Conservation (phyloP, 2,113 vertebrate genomes). For the Pipa parva region DNA sequence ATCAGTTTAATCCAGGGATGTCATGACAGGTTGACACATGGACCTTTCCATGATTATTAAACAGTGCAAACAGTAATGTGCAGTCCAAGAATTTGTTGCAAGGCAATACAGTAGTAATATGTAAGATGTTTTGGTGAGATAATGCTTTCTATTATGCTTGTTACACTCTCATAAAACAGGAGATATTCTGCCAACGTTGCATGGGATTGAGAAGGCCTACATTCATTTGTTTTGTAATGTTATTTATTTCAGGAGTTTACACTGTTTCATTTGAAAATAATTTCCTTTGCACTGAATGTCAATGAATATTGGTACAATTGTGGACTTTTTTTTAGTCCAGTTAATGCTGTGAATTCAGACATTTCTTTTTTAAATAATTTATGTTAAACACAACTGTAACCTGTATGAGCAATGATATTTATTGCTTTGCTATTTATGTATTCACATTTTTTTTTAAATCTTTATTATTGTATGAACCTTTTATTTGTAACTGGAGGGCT, state of each 20-base stretch:
- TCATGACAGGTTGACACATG: no score
- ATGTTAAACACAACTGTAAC: slow-evolving; percentile 51
- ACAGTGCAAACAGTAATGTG: no score
- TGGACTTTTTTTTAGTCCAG: slow-evolving; percentile 53
- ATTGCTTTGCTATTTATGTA: slow-evolving; percentile 47
- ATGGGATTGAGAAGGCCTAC: neutral
- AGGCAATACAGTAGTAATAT: no score
- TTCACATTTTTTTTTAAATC: slow-evolving; percentile 1
- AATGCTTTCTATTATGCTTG: no score
- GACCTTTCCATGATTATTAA: no score
- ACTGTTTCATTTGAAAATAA: slow-evolving; percentile 59
- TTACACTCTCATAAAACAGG: neutral
- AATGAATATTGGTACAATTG: slow-evolving; percentile 54
- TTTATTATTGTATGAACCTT: no score
- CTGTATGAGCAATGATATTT: slow-evolving; percentile 58
- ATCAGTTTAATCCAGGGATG: no score
- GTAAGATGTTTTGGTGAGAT: no score
- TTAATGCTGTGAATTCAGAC: slow-evolving; percentile 75
- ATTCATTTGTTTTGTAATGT: slow-evolving; percentile 60
- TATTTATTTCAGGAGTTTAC: slow-evolving; percentile 67
- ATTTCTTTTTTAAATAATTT: slow-evolving; percentile 47
- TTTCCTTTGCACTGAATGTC: slow-evolving; percentile 65
- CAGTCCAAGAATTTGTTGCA: no score
- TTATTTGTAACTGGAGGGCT: no score
- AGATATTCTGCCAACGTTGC: neutral